Conservation (phyloP, 2,797 vertebrate species). For the Squalus acanthias region DNA sequence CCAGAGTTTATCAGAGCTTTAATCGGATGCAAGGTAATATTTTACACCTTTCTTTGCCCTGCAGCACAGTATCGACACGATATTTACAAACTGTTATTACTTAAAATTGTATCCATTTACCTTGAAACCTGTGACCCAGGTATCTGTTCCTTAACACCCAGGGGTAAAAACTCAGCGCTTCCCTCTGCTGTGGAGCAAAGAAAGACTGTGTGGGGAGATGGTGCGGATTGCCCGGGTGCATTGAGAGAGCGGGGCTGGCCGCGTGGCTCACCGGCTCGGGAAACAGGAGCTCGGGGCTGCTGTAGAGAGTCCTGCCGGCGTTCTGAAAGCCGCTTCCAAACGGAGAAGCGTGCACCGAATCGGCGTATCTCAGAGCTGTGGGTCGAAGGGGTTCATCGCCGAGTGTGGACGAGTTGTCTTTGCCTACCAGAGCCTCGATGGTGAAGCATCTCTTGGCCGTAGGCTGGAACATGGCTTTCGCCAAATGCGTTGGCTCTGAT, state of each 20-base stretch:
- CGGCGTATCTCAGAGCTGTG: constrained; percentile 65
- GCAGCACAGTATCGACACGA: too few relatives aligned
- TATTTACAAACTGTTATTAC: background rate
- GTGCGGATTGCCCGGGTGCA: constrained; percentile 54
- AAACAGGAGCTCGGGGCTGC: constrained; percentile 62
- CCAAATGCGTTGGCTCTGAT: constrained; percentile 13
- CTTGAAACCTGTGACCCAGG: constrained; percentile 66
- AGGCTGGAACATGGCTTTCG: constrained; percentile 60
- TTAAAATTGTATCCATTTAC: constrained; percentile 44
- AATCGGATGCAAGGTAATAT: background rate
- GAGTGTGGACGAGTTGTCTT: constrained; percentile 53
- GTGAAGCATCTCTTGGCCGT: constrained; percentile 66
- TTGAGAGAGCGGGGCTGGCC: constrained; percentile 55
- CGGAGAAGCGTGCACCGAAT: constrained; percentile 60
- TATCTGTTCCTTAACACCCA: constrained; percentile 68
- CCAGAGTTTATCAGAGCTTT: background rate
- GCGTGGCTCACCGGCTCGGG: constrained; percentile 59
- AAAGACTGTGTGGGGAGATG: constrained; percentile 63
- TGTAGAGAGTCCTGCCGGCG: constrained; percentile 59
- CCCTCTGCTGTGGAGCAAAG: constrained; percentile 64
- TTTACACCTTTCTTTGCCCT: background rate
- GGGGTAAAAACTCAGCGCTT: constrained; percentile 68
- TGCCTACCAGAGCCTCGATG: constrained; percentile 71
- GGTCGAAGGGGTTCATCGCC: constrained; percentile 66
- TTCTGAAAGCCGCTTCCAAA: constrained; percentile 65